Evolutionary conservation across 2,797 vertebrate genomes (phyloP).

Genomic region (Muscicapa comitata): DNA sequence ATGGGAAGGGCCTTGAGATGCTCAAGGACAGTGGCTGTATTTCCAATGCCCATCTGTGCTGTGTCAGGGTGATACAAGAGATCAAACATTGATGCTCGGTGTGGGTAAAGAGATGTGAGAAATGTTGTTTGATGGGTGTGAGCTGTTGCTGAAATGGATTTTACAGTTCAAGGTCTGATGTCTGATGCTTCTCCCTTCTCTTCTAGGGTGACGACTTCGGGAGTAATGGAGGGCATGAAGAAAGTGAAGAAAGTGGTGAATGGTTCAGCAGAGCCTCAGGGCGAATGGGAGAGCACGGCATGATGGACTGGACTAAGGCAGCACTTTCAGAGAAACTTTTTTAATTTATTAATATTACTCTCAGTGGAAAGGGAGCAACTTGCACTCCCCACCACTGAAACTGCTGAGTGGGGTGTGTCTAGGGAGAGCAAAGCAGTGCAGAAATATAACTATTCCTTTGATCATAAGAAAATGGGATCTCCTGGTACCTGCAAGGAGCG

Average conservation of each 20-base stretch:
- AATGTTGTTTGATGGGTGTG: neutral
- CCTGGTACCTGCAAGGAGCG: conserved; percentile 30
- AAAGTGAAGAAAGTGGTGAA: conserved; percentile 79
- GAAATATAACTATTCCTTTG: conserved; percentile 34
- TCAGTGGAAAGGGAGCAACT: conserved; percentile 35
- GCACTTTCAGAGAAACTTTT: conserved; percentile 48
- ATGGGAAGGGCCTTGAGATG: neutral
- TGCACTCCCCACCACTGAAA: conserved; percentile 33
- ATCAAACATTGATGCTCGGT: accelerated
- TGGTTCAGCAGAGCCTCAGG: conserved; percentile 68
- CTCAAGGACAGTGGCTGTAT: neutral
- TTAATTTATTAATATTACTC: conserved; percentile 59
- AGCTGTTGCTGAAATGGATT: neutral
- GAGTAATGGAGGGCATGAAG: conserved; percentile 79
- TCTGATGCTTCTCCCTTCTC: neutral
- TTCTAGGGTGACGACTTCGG: conserved; percentile 73
- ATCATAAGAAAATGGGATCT: conserved; percentile 10
- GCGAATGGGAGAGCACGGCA: conserved; percentile 67
- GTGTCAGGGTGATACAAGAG: neutral
- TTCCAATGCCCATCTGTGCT: neutral
- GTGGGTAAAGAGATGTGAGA: neutral
- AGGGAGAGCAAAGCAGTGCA: conserved; percentile 7
- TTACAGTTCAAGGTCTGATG: neutral
- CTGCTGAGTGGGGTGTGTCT: neutral
- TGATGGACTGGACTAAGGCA: conserved; percentile 54